Evolutionary conservation across 2,797 vertebrate species (phyloP), one percentile per base, ranked within the genome.

Genomic region (Gephyroberyx darwinii): DNA sequence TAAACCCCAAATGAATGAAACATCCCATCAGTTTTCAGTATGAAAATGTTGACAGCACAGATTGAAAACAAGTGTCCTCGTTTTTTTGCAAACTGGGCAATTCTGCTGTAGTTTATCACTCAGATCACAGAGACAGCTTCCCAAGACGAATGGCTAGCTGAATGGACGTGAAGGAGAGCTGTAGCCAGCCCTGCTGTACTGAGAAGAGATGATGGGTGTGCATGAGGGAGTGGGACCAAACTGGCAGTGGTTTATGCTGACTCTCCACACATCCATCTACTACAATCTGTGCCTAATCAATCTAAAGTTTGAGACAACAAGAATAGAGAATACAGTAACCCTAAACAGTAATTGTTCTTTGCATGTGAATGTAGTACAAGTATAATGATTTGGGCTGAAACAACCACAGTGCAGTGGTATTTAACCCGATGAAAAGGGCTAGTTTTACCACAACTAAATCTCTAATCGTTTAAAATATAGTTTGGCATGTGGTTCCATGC

Each of bases 251-350:
- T 93, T 94, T 94, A 93, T 95, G 94, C 94, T 95, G 94, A 95
- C 93, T 92, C 93, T 91, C 87, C 85, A 90, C 91, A 92, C 91
- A 94, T 93, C 94, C 90, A 92, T 94, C 94, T 81, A 83, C 84
- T 74, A 79, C 93, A 94, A 94, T 95, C 92, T 91, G 89, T 77
- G 73, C 84, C 92, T 94, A 94, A 95, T 95, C 94, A 94, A 95
- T 95, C 94, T 94, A 90, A 94, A 92, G 87, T 91, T 89, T 84
- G 85, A 88, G 89, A 89, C 87, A 91, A 82, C 86, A 61, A 83
- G 85, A 90, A 89, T 74, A 87, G 77, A 86, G 80, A 89, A 90
- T 85, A 90, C 88, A 86, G 74, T 89, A 80, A 90, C 86, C 80
- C 77, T 78, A 77, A 85, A 87, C 73, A 85, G 71, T 83, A 65